Base-by-base conservation (phyloP, 2,797 vertebrate genomes). In the Falco biarmicus region DNA sequence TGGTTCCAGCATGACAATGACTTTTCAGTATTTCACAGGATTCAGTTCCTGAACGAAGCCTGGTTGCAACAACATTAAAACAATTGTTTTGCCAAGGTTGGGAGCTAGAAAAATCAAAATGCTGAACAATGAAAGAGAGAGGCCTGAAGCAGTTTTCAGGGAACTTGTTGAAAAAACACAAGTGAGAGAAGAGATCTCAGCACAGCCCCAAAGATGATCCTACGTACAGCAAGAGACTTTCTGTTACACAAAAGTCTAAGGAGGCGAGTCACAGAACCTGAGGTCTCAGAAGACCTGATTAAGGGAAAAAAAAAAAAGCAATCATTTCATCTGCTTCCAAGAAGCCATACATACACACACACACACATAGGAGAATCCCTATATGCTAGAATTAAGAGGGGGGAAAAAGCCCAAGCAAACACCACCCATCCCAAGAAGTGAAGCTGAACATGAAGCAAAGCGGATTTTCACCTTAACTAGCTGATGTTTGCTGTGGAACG, bases 41-140 rank as follows among this genome's bases (percentile, higher is more conserved):
- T 65, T 79, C 45, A 63, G 50, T 16, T 80, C 45, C 37, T 69
- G 66, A 81, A 90, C 8, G 12, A 73, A 63, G 28, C 29, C 13
- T 8, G 14, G 89, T 28, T 47, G 24, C 39, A 65, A 50, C 7
- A 61, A 84, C 26, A 84, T 11, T 65, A 77, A 91, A 94, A 50
- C 32, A 54, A 71, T 3, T 28, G 17, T 50, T 96, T 71, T 80
- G 53, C 31, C 26, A 64, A 43, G 37, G 20, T 26, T 64, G 17
- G 32, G n/a, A 92, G 47, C 37, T 70, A 96, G 17, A 89, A 94
- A 92, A 94, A 79, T 51, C 48, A 79, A 79, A 89, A 56, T 15
- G 43, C 2, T 64, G 25, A 79, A 66, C 32, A 63, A 60, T 3
- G 31, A 45, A 77, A 76, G 69, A 92, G 17, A 91, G 7, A 90